Evolutionary conservation across 2,888 invertebrate species (phyloP), one percentile per base, ranked within the genome.

Genomic region (Polylopha cassiicola): DNA sequence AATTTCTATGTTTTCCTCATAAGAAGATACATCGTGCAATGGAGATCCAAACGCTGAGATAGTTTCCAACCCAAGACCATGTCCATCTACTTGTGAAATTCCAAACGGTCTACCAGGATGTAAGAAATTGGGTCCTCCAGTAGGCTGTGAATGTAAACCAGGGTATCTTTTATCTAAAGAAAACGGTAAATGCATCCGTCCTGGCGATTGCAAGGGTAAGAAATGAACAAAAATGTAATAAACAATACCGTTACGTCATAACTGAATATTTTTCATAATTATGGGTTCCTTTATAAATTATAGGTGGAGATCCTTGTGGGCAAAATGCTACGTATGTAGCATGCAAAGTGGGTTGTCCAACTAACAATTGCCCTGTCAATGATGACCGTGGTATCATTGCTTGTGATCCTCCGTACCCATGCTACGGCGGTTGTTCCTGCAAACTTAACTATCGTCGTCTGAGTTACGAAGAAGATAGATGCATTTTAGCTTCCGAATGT

Each of bases 241-340:
- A n/a, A n/a, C n/a, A n/a, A n/a, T n/a, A n/a, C n/a, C n/a, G n/a
- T n/a, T n/a, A n/a, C n/a, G n/a, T n/a, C n/a, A n/a, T n/a, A n/a
- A n/a, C n/a, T n/a, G n/a, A n/a, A n/a, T n/a, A n/a, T n/a, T n/a
- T n/a, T n/a, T n/a, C n/a, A n/a, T n/a, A n/a, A n/a, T n/a, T n/a
- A n/a, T n/a, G n/a, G n/a, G n/a, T n/a, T n/a, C 17, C 9, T 11
- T 28, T 13, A 1, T 24, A 23, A 9, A 20, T 48, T 47, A 23
- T 33, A 67, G 67, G 57, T 28, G 65, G 65, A 14, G 51, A 63
- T 20, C 66, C 67, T 3, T 71, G 71, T 23, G 59, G 61, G 1
- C 18, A 30, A 5, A 58, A 59, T 9, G 55, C 30, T 20, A 48
- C 15, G 0, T 66, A 62, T 26, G 53, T 45, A 0, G 9, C 30